Evolutionary conservation across 2,888 invertebrate genomes (phyloP).

Genomic region (Campoplex capitator): DNA sequence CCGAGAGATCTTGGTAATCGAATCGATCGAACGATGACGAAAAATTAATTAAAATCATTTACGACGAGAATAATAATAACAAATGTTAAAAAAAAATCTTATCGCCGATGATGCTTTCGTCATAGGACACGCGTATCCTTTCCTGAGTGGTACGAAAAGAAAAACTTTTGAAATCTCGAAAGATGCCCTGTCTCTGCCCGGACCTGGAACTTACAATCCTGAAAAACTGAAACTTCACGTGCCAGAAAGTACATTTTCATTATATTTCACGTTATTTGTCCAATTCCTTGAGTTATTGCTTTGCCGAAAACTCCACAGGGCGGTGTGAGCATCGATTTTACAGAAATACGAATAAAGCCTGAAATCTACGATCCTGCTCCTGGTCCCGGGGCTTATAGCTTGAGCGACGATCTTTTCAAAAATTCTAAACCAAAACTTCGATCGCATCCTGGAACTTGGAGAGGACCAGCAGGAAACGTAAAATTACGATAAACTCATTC

Average conservation of each 20-base stretch:
- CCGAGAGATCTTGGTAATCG: conserved; percentile 70
- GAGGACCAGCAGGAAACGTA: conserved; percentile 72
- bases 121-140: conserved; percentile 70
- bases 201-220: conserved; percentile 71
- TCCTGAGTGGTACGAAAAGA: conserved; percentile 71
- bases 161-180: conserved; percentile 66
- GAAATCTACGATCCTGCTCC: conserved; percentile 68
- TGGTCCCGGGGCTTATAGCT: conserved; percentile 51
- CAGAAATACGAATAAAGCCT: conserved; percentile 70
- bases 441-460: conserved; percentile 69
- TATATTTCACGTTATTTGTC: neutral
- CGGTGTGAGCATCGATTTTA: conserved; percentile 75
- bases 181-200: conserved; percentile 69
- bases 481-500: conserved; percentile 14
- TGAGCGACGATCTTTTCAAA: conserved; percentile 46
- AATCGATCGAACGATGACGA: neutral
- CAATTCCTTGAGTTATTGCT: neutral
- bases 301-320: conserved; percentile 70
- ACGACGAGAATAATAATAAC: too few species aligned
- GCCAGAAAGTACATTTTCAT: conserved; percentile 73
- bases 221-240: conserved; percentile 68
- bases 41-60: too few species aligned
- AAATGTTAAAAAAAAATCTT: too few species aligned
- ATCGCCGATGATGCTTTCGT: neutral
- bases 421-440: conserved; percentile 46